A percentile compares a stretch with the other conserved stretches of the same genome.
phyloP scores from a whole-genome alignment of 2,113 vertebrate genomes.

The Urocynchramus pylzowi region DNA sequence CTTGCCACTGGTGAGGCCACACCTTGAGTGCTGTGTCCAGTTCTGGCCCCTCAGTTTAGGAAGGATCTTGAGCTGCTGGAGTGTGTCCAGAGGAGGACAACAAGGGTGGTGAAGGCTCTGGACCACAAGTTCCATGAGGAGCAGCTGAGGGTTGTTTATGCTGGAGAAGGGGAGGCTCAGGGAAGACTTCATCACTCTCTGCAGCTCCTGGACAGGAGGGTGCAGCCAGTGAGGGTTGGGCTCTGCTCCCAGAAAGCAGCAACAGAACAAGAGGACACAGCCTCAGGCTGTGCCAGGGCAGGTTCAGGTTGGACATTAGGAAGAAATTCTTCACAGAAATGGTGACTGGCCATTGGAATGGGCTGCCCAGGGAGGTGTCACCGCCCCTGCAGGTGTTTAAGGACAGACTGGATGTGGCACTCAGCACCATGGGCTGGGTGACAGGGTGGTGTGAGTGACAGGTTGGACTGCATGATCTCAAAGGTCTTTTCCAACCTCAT shows the following conservation, averaged over 20 bases:
- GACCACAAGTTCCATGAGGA: not conserved
- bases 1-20: fast-evolving
- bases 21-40: not conserved
- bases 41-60: fast-evolving
- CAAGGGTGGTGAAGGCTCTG: not conserved
- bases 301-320: not conserved
- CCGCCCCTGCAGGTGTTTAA: fast-evolving
- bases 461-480: not conserved
- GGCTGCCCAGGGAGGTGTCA: not conserved
- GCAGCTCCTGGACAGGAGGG: not conserved
- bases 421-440: not conserved
- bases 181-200: too few species aligned
- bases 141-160: not conserved
- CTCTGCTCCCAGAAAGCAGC: not conserved
- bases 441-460: not conserved
- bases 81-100: fast-evolving
- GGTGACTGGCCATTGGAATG: not conserved
- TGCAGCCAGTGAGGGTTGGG: fast-evolving
- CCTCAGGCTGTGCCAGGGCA: not conserved
- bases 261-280: not conserved
- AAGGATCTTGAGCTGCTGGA: fast-evolving
- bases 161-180: not conserved
- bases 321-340: not conserved
- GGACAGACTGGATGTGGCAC: not conserved
- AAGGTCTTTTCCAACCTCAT: not conserved